A percentile compares a stretch with the other conserved stretches of the same genome.
Conservation (phyloP, 2,797 vertebrate species). For the Cynodonichthys magdalenae region DNA sequence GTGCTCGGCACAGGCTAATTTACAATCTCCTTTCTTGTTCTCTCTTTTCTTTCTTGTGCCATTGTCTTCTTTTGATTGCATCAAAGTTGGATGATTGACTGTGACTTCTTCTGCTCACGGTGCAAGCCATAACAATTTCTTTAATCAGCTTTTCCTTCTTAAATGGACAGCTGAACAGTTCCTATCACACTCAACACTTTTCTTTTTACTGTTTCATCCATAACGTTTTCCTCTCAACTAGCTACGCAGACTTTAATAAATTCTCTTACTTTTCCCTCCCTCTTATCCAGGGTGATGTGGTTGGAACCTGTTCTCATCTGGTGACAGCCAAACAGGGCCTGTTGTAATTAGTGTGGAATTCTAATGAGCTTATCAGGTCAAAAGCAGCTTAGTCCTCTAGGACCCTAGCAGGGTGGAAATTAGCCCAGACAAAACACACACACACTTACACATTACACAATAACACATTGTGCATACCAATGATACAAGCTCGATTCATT, state of each 20-base stretch:
- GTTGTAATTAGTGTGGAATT: slow-evolving; percentile 84
- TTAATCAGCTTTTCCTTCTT: slow-evolving; percentile 1
- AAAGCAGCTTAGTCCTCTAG: slow-evolving; percentile 83
- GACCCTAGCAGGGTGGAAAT: slow-evolving; percentile 79
- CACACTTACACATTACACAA: slow-evolving; percentile 62
- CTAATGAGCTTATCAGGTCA: slow-evolving; percentile 87
- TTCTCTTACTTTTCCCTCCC: slow-evolving; percentile 25
- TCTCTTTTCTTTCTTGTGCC: slow-evolving; percentile 10
- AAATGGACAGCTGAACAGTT: not conserved
- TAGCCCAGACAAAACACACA: slow-evolving; percentile 70
- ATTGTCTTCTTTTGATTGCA: slow-evolving; percentile 22
- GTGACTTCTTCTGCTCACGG: slow-evolving; percentile 21
- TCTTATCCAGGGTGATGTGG: slow-evolving; percentile 47
- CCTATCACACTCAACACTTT: not conserved
- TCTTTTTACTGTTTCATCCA: too few species aligned
- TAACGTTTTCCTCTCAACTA: too few species aligned
- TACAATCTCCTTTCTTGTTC: slow-evolving; percentile 60
- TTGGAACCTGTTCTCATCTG: slow-evolving; percentile 70
- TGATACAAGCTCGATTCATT: slow-evolving; percentile 73
- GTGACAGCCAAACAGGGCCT: slow-evolving; percentile 72
- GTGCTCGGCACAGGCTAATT: slow-evolving; percentile 74
- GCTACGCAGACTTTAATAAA: not conserved
- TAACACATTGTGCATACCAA: slow-evolving; percentile 74
- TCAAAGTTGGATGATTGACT: slow-evolving; percentile 19
- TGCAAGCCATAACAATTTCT: slow-evolving; percentile 14